Evolutionary conservation across 2,797 vertebrate genomes (phyloP).

Genomic region (Xiphophorus birchmanni): DNA sequence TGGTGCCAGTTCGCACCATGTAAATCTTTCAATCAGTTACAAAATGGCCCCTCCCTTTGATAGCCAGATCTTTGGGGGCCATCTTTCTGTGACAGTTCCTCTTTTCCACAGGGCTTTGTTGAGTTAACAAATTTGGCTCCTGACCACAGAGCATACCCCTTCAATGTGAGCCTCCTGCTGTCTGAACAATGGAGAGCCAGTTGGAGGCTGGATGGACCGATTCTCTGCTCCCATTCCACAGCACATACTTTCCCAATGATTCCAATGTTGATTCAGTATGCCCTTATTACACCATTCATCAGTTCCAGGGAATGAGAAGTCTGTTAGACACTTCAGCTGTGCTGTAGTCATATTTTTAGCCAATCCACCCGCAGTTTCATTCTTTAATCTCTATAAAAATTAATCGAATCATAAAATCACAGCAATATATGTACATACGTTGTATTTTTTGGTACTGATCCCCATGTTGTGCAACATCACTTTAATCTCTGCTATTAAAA

Average conservation of each 20-base stretch:
- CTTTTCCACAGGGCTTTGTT: conserved; percentile 9
- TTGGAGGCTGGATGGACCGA: conserved; percentile 29
- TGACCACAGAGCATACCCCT: conserved; percentile 3
- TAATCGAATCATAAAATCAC: not conserved
- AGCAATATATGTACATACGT: not conserved
- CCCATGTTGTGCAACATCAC: not conserved
- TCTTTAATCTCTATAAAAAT: not conserved
- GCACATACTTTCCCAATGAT: conserved; percentile 60
- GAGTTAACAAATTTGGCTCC: conserved; percentile 20
- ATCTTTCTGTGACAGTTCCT: not conserved
- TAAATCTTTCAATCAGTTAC: not conserved
- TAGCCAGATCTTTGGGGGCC: not conserved
- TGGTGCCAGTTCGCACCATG: not conserved
- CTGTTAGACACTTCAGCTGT: conserved; percentile 8
- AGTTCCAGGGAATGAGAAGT: conserved; percentile 16
- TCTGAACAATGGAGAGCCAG: conserved; percentile 23
- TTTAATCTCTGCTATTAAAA: conserved; percentile 4
- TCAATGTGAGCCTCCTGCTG: conserved; percentile 35
- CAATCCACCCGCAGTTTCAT: not conserved
- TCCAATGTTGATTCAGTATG: conserved; percentile 25
- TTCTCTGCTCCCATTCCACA: conserved; percentile 33
- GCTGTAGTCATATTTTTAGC: not conserved
- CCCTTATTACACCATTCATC: conserved; percentile 11
- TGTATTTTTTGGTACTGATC: no score
- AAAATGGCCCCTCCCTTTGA: not conserved